Evolutionary conservation across 2,797 vertebrate species (phyloP).

Genomic region (Erithacus rubecula): DNA sequence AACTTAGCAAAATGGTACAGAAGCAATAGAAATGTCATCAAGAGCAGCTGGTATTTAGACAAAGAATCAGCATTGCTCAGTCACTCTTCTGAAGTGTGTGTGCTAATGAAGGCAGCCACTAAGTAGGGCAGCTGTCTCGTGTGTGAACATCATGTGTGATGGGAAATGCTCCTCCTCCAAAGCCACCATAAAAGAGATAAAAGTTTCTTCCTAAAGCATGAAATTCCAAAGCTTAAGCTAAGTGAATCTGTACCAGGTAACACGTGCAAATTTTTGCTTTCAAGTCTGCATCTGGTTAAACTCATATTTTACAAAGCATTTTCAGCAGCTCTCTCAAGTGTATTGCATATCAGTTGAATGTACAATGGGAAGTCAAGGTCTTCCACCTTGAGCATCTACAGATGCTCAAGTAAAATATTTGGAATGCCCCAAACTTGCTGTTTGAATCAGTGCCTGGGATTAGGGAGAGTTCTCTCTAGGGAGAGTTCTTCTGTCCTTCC

Average conservation of each 20-base stretch:
- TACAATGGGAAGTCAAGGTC: not conserved
- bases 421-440: not conserved
- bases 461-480: not conserved
- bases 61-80: not conserved
- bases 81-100: not conserved
- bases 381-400: not conserved
- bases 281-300: not conserved
- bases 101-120: not conserved
- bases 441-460: not conserved
- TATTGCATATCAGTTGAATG: not conserved
- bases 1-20: not conserved
- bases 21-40: not conserved
- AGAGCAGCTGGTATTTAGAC: not conserved
- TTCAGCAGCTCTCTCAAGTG: not conserved
- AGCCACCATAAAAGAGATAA: not conserved
- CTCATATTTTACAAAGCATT: not conserved
- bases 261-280: not conserved
- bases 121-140: not conserved
- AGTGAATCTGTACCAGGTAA: not conserved
- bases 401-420: not conserved
- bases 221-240: not conserved
- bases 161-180: not conserved
- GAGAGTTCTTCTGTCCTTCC: not conserved
- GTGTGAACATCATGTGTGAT: rapidly evolving
- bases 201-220: not conserved